Evolutionary conservation across 2,113 vertebrate species (phyloP).

Genomic region (Stigmatopora nigra): DNA sequence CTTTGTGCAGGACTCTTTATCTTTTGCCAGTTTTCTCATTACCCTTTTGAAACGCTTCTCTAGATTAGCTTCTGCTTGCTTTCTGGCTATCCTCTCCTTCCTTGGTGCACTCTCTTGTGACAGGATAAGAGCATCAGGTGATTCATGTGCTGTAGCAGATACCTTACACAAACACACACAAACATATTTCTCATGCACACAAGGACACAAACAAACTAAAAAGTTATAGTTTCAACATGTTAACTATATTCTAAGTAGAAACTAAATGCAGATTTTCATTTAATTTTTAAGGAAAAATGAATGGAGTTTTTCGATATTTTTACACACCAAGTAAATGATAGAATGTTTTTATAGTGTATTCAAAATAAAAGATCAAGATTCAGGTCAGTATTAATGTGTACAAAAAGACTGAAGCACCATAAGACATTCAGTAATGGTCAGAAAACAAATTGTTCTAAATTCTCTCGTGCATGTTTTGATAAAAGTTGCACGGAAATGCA

Average conservation of each 20-base stretch:
- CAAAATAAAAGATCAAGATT: too few relatives aligned
- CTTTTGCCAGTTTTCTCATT: constrained; percentile 25
- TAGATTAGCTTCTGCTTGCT: constrained; percentile 24
- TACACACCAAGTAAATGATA: too few relatives aligned
- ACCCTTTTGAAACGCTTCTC: constrained; percentile 19
- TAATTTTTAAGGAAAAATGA: too few relatives aligned
- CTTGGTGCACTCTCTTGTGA: constrained; percentile 14
- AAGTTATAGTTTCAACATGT: constrained; percentile 41
- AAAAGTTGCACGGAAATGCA: too few relatives aligned
- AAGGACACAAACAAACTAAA: constrained; percentile 51
- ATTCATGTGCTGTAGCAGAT: constrained; percentile 38
- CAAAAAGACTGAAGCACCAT: too few relatives aligned
- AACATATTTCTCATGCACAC: constrained; percentile 21
- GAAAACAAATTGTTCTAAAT: too few relatives aligned
- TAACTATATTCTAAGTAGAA: constrained; percentile 33
- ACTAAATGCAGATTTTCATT: constrained; percentile 20
- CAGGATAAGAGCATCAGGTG: constrained; percentile 26
- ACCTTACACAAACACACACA: constrained; percentile 18
- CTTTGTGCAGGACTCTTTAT: constrained; percentile 17
- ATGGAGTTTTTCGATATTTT: too few relatives aligned
- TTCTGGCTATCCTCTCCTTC: constrained; percentile 17
- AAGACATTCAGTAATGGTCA: too few relatives aligned
- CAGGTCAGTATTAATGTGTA: too few relatives aligned
- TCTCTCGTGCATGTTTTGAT: too few relatives aligned
- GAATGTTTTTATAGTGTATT: too few relatives aligned